Base-by-base conservation (phyloP, 2,888 invertebrate genomes). In the Ypsolopha scabrella region DNA sequence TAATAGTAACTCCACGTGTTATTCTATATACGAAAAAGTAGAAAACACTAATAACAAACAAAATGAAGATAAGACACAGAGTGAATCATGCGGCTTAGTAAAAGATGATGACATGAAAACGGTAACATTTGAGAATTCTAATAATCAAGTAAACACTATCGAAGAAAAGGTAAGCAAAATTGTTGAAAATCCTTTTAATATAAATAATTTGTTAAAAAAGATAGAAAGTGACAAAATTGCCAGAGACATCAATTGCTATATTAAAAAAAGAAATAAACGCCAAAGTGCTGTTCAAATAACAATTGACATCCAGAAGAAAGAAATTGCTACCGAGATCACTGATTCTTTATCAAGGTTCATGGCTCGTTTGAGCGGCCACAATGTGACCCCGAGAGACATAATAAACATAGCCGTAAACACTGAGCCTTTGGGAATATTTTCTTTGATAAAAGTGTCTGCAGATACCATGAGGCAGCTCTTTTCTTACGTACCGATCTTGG, bases 351-450 rank as follows among this genome's bases (percentile, higher is more conserved):
- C 59, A 24, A 24, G 24, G 24, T 24, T 24, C 2, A 65, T 60
- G 56, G 52, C 53, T 14, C 43, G 8, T 6, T 9, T 14, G 11
- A 13, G 13, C 3, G 43, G 24, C 11, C 14, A 43, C 4, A 41
- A 6, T 14, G 11, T 8, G 6, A 1, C 9, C n/a, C 7, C 35
- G 10, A 10, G 11, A 10, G 46, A n/a, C n/a, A 46, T 50, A 41
- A 69, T 73, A 58, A 70, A 75, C 0, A 75, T 75, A 52, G 80
- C 77, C 3, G 75, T 80, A n/a, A 83, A 83, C 52, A 83, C 83
- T 4, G 85, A 83, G 48, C 82, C 82, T 7, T 52, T 82, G 0
- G 72, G 80, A 8, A 56, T 81, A 9, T 50, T 72, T 0, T 68
- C 72, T 1, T 57, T 83, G 41, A 41, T 83, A 45, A 68, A 63